A percentile compares a stretch with the other conserved stretches of the same genome.
phyloP scores from a whole-genome alignment of 2,113 vertebrate species.

The Tor tambroides region DNA sequence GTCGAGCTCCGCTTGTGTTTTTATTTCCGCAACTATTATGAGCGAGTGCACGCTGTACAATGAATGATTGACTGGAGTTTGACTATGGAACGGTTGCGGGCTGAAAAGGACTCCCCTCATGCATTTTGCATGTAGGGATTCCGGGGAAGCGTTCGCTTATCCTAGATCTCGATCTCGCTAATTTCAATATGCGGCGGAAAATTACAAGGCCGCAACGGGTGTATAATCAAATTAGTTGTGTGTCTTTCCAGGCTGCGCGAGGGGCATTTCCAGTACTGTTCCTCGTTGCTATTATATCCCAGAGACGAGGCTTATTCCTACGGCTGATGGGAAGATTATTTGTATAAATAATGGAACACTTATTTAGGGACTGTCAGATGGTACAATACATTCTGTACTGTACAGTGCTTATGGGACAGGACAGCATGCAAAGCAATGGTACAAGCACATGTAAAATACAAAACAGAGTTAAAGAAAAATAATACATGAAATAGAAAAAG shows the following conservation, averaged over 20 bases:
- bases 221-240: constrained; percentile 73
- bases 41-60: constrained; percentile 24
- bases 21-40: constrained; percentile 63
- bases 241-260: constrained; percentile 68
- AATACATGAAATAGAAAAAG: background rate
- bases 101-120: constrained; percentile 49
- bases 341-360: constrained; percentile 33
- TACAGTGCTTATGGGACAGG: background rate
- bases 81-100: constrained; percentile 14
- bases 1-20: constrained; percentile 27
- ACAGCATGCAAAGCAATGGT: background rate
- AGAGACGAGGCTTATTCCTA: constrained; percentile 19
- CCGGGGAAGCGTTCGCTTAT: constrained; percentile 67
- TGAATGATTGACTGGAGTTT: background rate
- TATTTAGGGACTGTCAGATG: background rate
- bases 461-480: too few species aligned
- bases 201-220: constrained; percentile 54
- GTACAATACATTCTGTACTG: background rate
- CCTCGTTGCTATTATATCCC: constrained; percentile 41
- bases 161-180: constrained; percentile 53
- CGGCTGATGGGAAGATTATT: constrained; percentile 39
- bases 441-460: background rate
- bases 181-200: constrained; percentile 69
- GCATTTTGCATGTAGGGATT: constrained; percentile 76
- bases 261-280: constrained; percentile 60